A percentile compares a stretch with the other conserved stretches of the same genome.
phyloP scores from a whole-genome alignment of 2,888 invertebrate genomes.

The Nomada hirtipes region DNA sequence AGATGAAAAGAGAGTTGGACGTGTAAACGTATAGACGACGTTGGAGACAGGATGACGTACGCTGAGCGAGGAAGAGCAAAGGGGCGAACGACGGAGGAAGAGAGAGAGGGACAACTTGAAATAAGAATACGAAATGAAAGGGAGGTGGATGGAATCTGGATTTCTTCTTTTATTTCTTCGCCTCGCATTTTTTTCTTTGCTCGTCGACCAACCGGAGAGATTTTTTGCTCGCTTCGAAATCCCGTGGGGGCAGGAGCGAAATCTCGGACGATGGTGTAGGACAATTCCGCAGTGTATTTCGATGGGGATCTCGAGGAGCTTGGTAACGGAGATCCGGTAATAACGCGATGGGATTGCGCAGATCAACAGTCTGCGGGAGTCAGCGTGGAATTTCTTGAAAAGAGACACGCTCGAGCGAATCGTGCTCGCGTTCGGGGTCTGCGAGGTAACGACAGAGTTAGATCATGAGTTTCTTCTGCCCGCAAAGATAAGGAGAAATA shows the following conservation, averaged over 20 bases:
- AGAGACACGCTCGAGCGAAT: slow-evolving; percentile 19
- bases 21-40: slow-evolving; percentile 19
- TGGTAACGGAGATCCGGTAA: slow-evolving; percentile 43
- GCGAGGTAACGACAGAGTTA: neutral
- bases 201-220: neutral
- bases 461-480: neutral
- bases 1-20: slow-evolving; percentile 37
- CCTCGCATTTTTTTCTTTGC: neutral
- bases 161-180: neutral
- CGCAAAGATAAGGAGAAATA: too few species aligned
- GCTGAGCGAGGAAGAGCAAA: neutral
- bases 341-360: slow-evolving; percentile 46
- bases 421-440: neutral
- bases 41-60: slow-evolving; percentile 10
- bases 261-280: slow-evolving; percentile 39
- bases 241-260: slow-evolving; percentile 31
- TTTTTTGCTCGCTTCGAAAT: slow-evolving; percentile 12
- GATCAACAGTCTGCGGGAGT: slow-evolving; percentile 41
- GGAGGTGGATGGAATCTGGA: neutral
- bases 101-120: slow-evolving; percentile 12
- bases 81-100: neutral
- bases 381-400: slow-evolving; percentile 30
- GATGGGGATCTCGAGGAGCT: slow-evolving; percentile 33
- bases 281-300: slow-evolving; percentile 38
- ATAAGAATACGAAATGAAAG: slow-evolving; percentile 29